These are phyloP conservation scores for Falco concolor DNA, from an alignment of 2,797 vertebrate species.

Conservation along the genomic window DNA sequence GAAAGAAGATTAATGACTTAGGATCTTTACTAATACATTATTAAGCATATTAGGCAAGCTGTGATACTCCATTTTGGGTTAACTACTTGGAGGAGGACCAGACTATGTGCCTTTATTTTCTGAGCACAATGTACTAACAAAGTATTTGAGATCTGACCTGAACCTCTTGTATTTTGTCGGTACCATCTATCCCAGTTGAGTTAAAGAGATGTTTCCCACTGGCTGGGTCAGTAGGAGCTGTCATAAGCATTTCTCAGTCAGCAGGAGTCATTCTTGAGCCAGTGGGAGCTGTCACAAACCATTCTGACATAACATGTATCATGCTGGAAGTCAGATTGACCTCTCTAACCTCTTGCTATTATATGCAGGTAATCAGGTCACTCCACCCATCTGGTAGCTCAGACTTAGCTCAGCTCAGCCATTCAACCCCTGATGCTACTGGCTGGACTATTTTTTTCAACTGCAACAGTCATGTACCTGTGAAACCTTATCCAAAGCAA, in stretches of 20 bases:
- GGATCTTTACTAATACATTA: not conserved
- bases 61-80: not conserved
- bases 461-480: not conserved
- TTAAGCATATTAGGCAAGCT: not conserved
- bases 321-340: constrained; percentile 30
- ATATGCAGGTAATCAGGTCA: not conserved
- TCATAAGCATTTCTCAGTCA: constrained; percentile 55
- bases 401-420: not conserved
- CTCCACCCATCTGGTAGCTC: not conserved
- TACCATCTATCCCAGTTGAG: constrained; percentile 8
- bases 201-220: constrained; percentile 42
- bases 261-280: constrained; percentile 51
- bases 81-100: not conserved
- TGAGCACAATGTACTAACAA: not conserved
- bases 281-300: constrained; percentile 55
- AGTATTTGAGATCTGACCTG: constrained; percentile 20
- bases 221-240: constrained; percentile 18
- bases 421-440: not conserved
- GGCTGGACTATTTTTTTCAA: not conserved
- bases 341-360: constrained; percentile 8
- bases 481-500: not conserved
- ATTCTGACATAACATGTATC: constrained; percentile 46
- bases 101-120: not conserved
- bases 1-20: not conserved
- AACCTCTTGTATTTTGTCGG: constrained; percentile 25